A percentile compares a stretch with the other conserved stretches of the same genome.
Conservation (phyloP, 2,113 vertebrate species). For the Callorhinus ursinus region DNA sequence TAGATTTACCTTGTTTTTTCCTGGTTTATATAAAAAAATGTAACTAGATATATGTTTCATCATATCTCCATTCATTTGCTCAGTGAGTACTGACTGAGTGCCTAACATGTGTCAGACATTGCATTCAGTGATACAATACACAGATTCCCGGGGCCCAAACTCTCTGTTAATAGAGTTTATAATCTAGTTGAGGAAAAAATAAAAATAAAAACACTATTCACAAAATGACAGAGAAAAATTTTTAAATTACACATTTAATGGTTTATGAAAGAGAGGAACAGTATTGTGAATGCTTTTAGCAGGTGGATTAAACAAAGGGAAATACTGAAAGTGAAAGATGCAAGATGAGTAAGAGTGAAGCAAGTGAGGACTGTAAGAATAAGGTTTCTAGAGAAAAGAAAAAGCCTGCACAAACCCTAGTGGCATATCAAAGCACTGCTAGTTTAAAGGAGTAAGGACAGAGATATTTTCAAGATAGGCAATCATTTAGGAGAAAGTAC, state of each 20-base stretch:
- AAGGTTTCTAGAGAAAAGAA: neutral
- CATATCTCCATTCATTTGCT: neutral
- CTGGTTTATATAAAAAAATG: neutral
- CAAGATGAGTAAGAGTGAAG: neutral
- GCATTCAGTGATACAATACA: neutral
- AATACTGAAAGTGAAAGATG: neutral
- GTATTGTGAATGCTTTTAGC: neutral
- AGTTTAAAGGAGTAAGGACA: neutral
- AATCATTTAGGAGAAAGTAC: neutral
- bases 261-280: neutral
- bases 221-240: neutral
- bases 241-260: neutral
- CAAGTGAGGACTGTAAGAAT: neutral
- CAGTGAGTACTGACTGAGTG: neutral
- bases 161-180: neutral
- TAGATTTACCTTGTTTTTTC: neutral
- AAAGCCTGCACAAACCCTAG: neutral
- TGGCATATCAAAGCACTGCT: neutral
- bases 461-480: neutral
- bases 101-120: neutral
- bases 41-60: neutral
- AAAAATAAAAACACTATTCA: neutral
- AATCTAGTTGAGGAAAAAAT: neutral
- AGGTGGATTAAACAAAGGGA: neutral
- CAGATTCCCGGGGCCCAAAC: neutral